Percentiles rank a stretch among this genome's conserved stretches.
phyloP scores from a whole-genome alignment of 1,140 invertebrate species.

The Hylaeus volcanicus region DNA sequence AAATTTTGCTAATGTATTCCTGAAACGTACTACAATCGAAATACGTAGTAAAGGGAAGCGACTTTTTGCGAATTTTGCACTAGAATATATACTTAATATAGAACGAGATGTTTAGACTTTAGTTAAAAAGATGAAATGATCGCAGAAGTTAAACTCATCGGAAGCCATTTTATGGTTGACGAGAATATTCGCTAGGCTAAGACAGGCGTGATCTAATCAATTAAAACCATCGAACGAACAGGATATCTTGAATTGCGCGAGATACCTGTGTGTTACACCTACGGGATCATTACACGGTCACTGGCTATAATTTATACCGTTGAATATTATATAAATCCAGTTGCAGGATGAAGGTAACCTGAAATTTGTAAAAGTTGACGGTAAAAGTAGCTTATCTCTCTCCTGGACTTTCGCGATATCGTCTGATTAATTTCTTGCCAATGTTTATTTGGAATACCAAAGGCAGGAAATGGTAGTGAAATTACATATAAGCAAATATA shows the following conservation, averaged over 20 bases:
- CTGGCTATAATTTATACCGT: neutral
- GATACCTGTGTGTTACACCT: neutral
- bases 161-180: no score
- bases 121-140: no score
- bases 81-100: no score
- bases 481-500: no score
- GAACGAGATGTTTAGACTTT: no score
- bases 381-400: constrained; percentile 13
- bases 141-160: no score
- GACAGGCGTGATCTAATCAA: neutral
- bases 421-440: neutral
- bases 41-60: no score
- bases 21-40: no score
- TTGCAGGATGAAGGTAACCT: neutral
- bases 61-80: no score
- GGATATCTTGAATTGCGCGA: neutral
- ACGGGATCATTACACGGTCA: neutral
- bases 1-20: no score
- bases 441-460: no score
- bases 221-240: neutral
- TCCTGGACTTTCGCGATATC: neutral
- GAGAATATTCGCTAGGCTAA: neutral
- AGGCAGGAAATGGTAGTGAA: no score
- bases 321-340: constrained; percentile 31
- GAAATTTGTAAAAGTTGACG: constrained; percentile 22